Conservation (phyloP, 2,888 invertebrate species). For the Drosophila hamatofila region DNA sequence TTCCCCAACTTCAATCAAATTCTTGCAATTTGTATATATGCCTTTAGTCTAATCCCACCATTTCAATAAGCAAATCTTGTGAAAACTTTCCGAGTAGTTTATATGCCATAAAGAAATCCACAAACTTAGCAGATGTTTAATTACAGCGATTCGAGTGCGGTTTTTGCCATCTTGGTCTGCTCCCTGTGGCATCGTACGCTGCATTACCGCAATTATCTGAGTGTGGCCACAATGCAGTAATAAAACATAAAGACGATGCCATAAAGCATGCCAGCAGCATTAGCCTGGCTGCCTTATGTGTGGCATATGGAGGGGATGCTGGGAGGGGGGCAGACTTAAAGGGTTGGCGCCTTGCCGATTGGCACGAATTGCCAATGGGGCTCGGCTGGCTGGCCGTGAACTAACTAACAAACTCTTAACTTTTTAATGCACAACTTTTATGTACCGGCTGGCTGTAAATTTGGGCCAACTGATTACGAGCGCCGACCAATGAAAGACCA, state of each 20-base stretch:
- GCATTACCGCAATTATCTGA: constrained; percentile 61
- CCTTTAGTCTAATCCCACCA: neutral
- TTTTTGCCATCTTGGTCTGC: neutral
- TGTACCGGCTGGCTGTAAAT: constrained; percentile 31
- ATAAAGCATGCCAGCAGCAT: constrained; percentile 28
- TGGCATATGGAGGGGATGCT: neutral
- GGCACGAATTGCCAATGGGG: constrained; percentile 19
- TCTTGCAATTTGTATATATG: neutral
- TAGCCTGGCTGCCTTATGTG: constrained; percentile 16
- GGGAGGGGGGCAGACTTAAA: neutral
- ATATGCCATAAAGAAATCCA: neutral
- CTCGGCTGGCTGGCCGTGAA: constrained; percentile 36
- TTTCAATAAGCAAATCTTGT: neutral
- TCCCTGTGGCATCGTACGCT: neutral
- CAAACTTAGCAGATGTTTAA: neutral
- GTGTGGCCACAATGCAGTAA: constrained; percentile 57
- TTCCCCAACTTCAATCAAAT: neutral
- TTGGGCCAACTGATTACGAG: constrained; percentile 48
- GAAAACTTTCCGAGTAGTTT: neutral
- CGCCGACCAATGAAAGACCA: constrained; percentile 12
- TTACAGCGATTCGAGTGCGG: neutral
- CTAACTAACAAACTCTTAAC: constrained; percentile 61
- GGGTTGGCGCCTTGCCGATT: neutral
- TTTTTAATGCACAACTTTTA: constrained; percentile 71
- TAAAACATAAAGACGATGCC: constrained; percentile 32